Evolutionary conservation across 1,140 invertebrate species (phyloP), one percentile per base, ranked within the genome.

Genomic region (Brevipalpus yothersi): DNA sequence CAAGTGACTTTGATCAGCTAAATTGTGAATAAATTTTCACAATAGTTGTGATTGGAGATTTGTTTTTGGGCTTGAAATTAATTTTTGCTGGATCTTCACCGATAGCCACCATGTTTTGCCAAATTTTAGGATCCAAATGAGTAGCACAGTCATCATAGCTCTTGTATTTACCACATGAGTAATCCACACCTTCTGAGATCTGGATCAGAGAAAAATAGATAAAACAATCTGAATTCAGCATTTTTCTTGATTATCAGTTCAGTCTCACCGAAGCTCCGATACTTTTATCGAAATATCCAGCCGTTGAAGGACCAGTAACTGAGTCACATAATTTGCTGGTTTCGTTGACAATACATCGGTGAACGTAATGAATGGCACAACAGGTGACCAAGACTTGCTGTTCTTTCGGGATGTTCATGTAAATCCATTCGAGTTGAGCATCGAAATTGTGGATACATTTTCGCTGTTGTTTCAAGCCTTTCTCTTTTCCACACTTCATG

Each of bases 21-120:
- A 47, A 47, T 7, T 76, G 66, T 68, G 67, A 65, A 49, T 51
- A 58, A 17, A 58, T 58, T 58, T 43, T 45, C 17, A 58, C 43
- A n/a, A 39, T 15, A 9, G 56, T 21, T 23, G 56, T 47, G 13
- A 58, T 43, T 40, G 56, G 56, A 42, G 56, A 58, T n/a, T 55
- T 55, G 39, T 55, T 15, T 21, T 21, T 55, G 15, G 23, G 23
- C 11, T 23, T 17, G 39, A 21, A 45, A 23, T 39, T 56, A 8
- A 42, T 39, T 23, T 56, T 56, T 17, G 43, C 17, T 19, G 56
- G 41, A 23, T 58, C 56, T 17, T 31, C 56, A 23, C 21, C 39
- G 17, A 58, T 58, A 9, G 17, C 40, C 10, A 40, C 5, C n/a
- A 58, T 11, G n/a, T 40, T 23, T 12, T 43, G 17, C 56, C 41